Base-by-base conservation (phyloP, 2,797 vertebrate species). In the Cercopithecus diana region DNA sequence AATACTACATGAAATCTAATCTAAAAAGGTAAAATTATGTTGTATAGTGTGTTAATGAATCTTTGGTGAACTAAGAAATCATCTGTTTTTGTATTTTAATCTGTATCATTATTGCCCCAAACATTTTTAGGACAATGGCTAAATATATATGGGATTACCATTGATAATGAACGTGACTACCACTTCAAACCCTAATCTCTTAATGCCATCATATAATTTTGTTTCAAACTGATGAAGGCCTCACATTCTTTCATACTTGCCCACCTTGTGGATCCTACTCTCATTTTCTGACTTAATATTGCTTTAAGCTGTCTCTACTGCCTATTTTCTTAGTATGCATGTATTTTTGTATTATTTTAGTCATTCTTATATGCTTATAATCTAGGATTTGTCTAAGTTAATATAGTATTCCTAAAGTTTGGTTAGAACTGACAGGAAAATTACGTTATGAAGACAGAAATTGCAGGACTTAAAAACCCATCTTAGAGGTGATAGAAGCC, bases 231-330 rank as follows among this genome's bases (percentile, higher is more conserved):
- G 39, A 24, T 87, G 41, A 76, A 10, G 58, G 36, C 2, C 39
- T 93, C 81, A 80, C 11, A 70, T 61, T 92, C n/a, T 33, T 92
- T 86, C 28, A 83, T 64, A 81, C 93, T 90, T 93, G 26, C 52
- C 28, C 52, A 73, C 30, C 86, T 57, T 87, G 67, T 87, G 50
- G 76, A 77, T 82, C 22, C 17, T 70, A 28, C 11, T 96, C 30
- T 94, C 70, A 88, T 88, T 90, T 95, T 96, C 48, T 80, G 33
- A 96, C 20, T 80, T 83, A 95, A 57, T 90, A 94, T 41, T 94
- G 50, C 20, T 95, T 88, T 90, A 84, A 87, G 67, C 4, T 75
- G 30, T 81, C 61, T 93, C 91, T 88, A 87, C 41, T 90, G 7
- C 67, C 94, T 70, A 50, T 94, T 96, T 96, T 93, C 58, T 86